phyloP scores from a whole-genome alignment of 1,140 invertebrate genomes.

The Uloborus diversus region DNA sequence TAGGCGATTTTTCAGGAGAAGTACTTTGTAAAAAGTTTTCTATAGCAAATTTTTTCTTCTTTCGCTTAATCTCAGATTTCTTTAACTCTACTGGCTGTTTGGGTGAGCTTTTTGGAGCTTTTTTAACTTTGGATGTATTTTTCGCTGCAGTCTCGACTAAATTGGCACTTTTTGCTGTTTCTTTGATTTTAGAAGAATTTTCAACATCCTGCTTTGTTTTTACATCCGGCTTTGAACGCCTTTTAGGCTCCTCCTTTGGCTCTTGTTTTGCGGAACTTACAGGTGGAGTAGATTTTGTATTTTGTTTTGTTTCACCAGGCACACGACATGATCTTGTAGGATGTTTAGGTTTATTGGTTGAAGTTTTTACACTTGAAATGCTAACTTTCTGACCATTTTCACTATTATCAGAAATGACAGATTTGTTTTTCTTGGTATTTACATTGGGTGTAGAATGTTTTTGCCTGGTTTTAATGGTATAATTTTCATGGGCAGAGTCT shows the following conservation, averaged over 20 bases:
- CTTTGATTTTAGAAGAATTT: not conserved
- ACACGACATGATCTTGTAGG: conserved; percentile 31
- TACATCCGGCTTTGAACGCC: not conserved
- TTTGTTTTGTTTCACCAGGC: conserved; percentile 25
- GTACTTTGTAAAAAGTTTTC: conserved; percentile 49
- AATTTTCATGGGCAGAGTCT: conserved; percentile 25
- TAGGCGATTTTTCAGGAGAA: conserved; percentile 22
- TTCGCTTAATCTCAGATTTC: conserved; percentile 24
- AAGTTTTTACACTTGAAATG: not conserved
- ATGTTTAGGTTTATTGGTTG: conserved; percentile 35
- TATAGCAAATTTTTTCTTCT: conserved; percentile 39
- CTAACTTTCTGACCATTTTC: conserved; percentile 17
- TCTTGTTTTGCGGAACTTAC: not conserved
- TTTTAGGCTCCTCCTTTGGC: not conserved
- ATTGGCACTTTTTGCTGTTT: not conserved
- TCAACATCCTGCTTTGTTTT: not conserved
- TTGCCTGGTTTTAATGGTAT: conserved; percentile 44
- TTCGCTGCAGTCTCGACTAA: not conserved
- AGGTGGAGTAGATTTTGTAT: not conserved
- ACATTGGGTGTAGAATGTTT: conserved; percentile 9
- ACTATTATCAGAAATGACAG: not conserved
- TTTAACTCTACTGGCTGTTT: conserved; percentile 16
- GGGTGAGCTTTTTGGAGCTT: not conserved
- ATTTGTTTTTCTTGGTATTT: conserved; percentile 12
- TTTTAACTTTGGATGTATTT: not conserved